phyloP scores from a whole-genome alignment of 2,797 vertebrate species.

The Pristis pectinata region DNA sequence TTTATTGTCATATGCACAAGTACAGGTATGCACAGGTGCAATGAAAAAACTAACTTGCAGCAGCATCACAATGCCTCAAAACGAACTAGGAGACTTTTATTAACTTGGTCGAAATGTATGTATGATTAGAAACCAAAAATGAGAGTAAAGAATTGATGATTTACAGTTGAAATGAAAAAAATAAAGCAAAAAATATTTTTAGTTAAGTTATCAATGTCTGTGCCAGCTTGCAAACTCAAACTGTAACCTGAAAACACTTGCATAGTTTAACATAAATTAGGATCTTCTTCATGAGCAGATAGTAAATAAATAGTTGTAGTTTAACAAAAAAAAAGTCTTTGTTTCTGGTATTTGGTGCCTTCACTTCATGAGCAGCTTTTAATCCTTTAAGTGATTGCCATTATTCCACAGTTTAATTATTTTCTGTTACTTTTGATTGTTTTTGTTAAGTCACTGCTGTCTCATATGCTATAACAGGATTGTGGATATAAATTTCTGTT shows the following conservation, averaged over 20 bases:
- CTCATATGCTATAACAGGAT: not conserved
- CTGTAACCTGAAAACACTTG: not conserved
- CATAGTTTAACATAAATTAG: constrained; percentile 19
- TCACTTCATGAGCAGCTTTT: constrained; percentile 1
- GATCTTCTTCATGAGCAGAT: not conserved
- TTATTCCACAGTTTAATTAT: not conserved
- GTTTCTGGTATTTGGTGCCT: constrained; percentile 37
- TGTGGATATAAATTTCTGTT: not conserved
- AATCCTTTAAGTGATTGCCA: not conserved
- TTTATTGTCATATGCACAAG: too few species aligned
- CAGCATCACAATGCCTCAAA: too few species aligned
- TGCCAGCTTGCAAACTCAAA: not conserved
- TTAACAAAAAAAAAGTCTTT: not conserved
- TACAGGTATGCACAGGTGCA: too few species aligned
- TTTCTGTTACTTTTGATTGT: not conserved
- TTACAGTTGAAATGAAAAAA: not conserved
- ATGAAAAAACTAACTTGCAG: too few species aligned
- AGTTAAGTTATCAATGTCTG: not conserved
- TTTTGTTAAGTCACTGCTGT: not conserved
- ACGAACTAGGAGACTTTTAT: not conserved
- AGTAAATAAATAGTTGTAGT: not conserved
- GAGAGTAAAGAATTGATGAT: not conserved
- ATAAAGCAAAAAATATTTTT: not conserved
- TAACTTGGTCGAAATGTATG: not conserved
- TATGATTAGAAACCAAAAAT: not conserved